A percentile compares a stretch with the other conserved stretches of the same genome.
Conservation (phyloP, 2,888 invertebrate species). For the Lordiphosa andalusiaca region DNA sequence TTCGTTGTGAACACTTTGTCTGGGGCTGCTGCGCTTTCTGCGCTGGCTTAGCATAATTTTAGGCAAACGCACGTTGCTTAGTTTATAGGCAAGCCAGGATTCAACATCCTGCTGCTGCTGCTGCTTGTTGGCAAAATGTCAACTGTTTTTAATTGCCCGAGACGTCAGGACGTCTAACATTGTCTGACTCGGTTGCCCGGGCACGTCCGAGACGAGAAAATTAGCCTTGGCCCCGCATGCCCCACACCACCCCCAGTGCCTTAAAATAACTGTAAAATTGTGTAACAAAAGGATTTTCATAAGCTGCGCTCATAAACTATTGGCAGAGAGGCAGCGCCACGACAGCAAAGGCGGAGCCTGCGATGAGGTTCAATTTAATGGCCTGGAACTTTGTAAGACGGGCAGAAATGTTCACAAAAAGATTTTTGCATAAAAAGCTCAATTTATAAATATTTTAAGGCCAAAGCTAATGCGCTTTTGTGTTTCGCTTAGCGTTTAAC, state of each 20-base stretch:
- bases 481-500: slow-evolving; percentile 11
- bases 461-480: slow-evolving; percentile 42
- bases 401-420: slow-evolving; percentile 28
- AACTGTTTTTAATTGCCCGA: slow-evolving; percentile 71
- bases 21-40: slow-evolving; percentile 57
- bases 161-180: slow-evolving; percentile 53
- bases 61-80: slow-evolving; percentile 73
- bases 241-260: slow-evolving; percentile 25
- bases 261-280: slow-evolving; percentile 71
- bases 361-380: slow-evolving; percentile 53
- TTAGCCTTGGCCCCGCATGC: slow-evolving; percentile 41
- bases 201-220: slow-evolving; percentile 59
- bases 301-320: slow-evolving; percentile 71
- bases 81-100: slow-evolving; percentile 62
- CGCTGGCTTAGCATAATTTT: slow-evolving; percentile 70
- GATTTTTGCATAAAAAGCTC: slow-evolving; percentile 47
- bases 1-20: slow-evolving; percentile 52
- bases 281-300: slow-evolving; percentile 75
- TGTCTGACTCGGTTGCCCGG: slow-evolving; percentile 46
- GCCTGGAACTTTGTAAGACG: slow-evolving; percentile 53
- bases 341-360: slow-evolving; percentile 11
- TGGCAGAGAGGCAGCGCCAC: slow-evolving; percentile 23
- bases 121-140: slow-evolving; percentile 66
- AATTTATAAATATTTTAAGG: slow-evolving; percentile 60
- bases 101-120: slow-evolving; percentile 18